phyloP scores from a whole-genome alignment of 2,888 invertebrate genomes.

The Phengaris arion region DNA sequence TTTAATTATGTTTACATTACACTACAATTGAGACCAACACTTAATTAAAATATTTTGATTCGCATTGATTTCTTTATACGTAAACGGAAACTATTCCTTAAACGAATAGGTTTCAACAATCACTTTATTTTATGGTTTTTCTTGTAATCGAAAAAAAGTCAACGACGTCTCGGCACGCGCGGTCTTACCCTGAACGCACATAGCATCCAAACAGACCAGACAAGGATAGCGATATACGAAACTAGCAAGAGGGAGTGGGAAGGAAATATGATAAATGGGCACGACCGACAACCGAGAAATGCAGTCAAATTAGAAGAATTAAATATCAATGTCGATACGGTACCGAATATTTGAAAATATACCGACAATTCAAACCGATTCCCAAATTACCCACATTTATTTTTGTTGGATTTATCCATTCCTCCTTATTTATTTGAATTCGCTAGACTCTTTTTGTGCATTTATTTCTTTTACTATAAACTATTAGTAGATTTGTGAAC shows the following conservation, averaged over 20 bases:
- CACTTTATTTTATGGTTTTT: conserved; percentile 68
- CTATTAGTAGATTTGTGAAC: too few species aligned
- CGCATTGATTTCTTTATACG: conserved; percentile 34
- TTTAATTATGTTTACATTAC: too few species aligned
- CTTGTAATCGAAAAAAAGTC: conserved; percentile 58
- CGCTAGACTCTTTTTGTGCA: not conserved
- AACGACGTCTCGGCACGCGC: conserved; percentile 68
- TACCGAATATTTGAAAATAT: conserved; percentile 46
- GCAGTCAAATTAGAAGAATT: conserved; percentile 75
- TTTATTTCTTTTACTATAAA: not conserved
- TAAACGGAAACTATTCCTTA: conserved; percentile 58
- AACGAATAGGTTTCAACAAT: conserved; percentile 51
- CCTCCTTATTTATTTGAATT: not conserved
- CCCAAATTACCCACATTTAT: not conserved
- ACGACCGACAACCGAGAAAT: conserved; percentile 66
- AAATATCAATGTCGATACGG: conserved; percentile 60
- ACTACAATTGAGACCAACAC: too few species aligned
- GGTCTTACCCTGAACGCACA: conserved; percentile 57
- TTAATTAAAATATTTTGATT: too few species aligned
- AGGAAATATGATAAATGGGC: conserved; percentile 60
- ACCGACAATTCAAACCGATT: not conserved
- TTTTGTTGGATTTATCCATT: conserved; percentile 29
- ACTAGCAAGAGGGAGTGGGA: conserved; percentile 45
- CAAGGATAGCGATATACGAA: conserved; percentile 45
- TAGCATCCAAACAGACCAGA: conserved; percentile 59